Evolutionary conservation across 1,140 invertebrate species (phyloP).

Genomic region (Sarcophaga peregrina): DNA sequence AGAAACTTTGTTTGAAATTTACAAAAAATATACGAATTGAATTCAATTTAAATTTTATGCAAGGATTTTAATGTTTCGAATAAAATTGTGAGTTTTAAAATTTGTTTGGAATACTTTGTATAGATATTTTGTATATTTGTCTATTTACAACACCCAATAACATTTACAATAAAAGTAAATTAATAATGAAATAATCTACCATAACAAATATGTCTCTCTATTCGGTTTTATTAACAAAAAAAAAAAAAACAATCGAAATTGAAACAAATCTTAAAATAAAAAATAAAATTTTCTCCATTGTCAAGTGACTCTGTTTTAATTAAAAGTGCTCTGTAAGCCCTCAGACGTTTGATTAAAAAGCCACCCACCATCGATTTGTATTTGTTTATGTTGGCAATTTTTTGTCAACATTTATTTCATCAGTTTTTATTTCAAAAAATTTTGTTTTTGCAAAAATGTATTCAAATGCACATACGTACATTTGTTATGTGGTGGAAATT

Average conservation of each 20-base stretch:
- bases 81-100: too few relatives aligned
- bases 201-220: not conserved
- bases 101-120: too few relatives aligned
- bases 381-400: not conserved
- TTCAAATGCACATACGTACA: not conserved
- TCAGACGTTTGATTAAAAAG: not conserved
- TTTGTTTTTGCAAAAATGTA: not conserved
- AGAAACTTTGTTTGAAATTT: not conserved
- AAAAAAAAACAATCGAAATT: not conserved
- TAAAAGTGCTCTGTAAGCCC: slow-evolving; percentile 26
- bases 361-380: not conserved
- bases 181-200: too few relatives aligned
- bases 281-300: not conserved
- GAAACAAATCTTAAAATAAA: not conserved
- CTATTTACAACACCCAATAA: too few relatives aligned
- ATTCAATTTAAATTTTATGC: not conserved
- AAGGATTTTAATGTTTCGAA: too few relatives aligned
- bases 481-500: slow-evolving; percentile 16
- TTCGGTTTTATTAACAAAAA: not conserved
- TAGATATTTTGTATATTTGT: too few relatives aligned
- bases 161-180: too few relatives aligned
- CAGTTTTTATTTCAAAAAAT: not conserved
- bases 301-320: slow-evolving; percentile 37
- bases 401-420: not conserved
- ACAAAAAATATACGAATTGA: too few relatives aligned